Percentiles rank a stretch among this genome's conserved stretches.
These are phyloP conservation scores for Sebastes itinus DNA, from an alignment of 2,797 vertebrate species.

Conservation along the genomic window DNA sequence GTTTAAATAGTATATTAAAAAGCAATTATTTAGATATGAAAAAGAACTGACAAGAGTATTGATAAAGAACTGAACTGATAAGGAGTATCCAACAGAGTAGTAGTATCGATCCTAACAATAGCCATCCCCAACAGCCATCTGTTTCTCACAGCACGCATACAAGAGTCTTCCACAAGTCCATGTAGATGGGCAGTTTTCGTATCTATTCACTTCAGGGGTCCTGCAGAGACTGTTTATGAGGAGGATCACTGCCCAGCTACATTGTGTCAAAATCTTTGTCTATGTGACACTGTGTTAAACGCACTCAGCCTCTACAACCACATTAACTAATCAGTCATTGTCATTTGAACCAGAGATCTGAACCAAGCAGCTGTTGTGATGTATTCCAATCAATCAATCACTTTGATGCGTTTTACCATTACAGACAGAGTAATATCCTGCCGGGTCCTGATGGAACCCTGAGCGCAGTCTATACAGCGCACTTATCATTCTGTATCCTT, in stretches of 20 bases:
- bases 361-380: slow-evolving; percentile 8
- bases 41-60: too few species aligned
- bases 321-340: neutral
- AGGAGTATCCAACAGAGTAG: too few species aligned
- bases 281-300: neutral
- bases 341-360: neutral
- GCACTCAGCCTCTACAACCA: neutral
- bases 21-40: too few species aligned
- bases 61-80: too few species aligned
- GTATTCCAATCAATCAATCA: neutral
- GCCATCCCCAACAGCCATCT: neutral
- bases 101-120: too few species aligned
- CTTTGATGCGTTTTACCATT: neutral
- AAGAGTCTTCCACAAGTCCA: neutral
- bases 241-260: slow-evolving; percentile 18
- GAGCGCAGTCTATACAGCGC: neutral
- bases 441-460: neutral
- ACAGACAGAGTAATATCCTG: neutral
- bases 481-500: neutral
- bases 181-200: slow-evolving; percentile 13
- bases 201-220: neutral
- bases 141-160: neutral
- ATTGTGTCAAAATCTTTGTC: neutral
- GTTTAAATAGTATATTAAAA: too few species aligned
- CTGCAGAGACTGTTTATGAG: neutral